Percentiles rank a stretch among this genome's conserved stretches.
These are phyloP conservation scores for Nettapus auritus DNA, from an alignment of 2,113 vertebrate species.

Conservation along the genomic window DNA sequence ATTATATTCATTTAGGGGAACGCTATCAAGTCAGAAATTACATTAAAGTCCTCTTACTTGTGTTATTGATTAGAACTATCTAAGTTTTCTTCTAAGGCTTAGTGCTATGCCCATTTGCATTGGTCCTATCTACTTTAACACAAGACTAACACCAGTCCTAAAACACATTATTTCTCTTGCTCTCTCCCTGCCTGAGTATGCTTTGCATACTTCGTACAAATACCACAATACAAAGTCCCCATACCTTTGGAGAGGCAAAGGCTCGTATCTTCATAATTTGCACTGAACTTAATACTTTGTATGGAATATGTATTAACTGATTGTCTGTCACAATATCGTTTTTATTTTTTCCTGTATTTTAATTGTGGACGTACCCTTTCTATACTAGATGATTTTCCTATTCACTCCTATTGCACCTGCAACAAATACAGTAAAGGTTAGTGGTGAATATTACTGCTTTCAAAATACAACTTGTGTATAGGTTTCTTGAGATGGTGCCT, in stretches of 20 bases:
- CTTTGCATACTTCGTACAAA: neutral
- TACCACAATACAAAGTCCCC: neutral
- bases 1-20: neutral
- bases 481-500: neutral
- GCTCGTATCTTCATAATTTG: neutral
- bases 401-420: neutral
- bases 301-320: neutral
- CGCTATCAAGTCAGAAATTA: conserved; percentile 1
- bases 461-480: neutral
- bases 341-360: neutral
- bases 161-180: neutral
- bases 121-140: neutral
- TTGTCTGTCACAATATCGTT: neutral
- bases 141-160: neutral
- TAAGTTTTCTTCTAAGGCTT: neutral
- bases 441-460: neutral
- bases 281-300: neutral
- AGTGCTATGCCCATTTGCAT: neutral
- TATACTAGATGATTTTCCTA: neutral
- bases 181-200: neutral
- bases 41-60: conserved; percentile 4
- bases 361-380: neutral
- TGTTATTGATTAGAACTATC: neutral
- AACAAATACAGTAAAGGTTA: neutral
- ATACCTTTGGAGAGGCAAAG: neutral